Evolutionary conservation across 2,888 invertebrate species (phyloP).

Genomic region (Platerodrilus igneus): DNA sequence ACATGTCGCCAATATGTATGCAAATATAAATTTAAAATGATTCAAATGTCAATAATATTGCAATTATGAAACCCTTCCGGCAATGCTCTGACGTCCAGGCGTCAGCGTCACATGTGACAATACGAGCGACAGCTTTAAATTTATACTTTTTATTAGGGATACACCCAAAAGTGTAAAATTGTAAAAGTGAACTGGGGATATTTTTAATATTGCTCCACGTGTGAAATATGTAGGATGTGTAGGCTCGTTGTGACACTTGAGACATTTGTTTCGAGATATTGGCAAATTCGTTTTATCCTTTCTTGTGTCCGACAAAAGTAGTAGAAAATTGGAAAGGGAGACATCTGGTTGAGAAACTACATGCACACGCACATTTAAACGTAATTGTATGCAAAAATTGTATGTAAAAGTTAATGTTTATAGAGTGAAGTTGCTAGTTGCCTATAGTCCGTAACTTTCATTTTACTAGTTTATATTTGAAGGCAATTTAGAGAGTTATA

Average conservation of each 20-base stretch:
- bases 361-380: no score
- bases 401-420: no score
- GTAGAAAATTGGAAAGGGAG: no score
- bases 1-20: conserved; percentile 48
- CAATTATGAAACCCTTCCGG: conserved; percentile 47
- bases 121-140: conserved; percentile 35
- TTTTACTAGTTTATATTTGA: no score
- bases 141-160: conserved; percentile 38
- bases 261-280: conserved; percentile 33
- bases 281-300: no score
- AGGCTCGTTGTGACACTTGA: conserved; percentile 27
- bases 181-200: conserved; percentile 32
- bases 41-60: conserved; percentile 43
- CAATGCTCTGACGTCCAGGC: conserved; percentile 32
- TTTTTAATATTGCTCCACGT: conserved; percentile 35
- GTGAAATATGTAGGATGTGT: conserved; percentile 34
- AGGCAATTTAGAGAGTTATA: no score
- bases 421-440: no score
- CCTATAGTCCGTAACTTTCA: no score
- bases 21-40: conserved; percentile 44
- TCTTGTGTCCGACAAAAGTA: no score
- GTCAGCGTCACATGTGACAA: conserved; percentile 35
- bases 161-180: conserved; percentile 41
- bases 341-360: no score
- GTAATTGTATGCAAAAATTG: no score